Conservation (phyloP, 1,140 invertebrate species). For the Caenorhabditis briggsae region DNA sequence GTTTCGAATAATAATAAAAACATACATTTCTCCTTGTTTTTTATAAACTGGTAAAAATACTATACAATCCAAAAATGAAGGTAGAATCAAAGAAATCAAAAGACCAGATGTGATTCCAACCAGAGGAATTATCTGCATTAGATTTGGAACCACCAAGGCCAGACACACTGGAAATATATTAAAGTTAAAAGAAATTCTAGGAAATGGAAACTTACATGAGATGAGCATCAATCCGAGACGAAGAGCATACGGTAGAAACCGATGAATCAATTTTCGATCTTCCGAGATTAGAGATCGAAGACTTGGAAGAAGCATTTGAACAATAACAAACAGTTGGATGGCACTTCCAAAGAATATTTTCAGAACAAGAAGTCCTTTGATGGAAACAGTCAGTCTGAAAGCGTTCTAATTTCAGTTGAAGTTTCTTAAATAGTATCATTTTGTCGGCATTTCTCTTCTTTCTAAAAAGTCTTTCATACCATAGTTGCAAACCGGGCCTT, state of each 20-base stretch:
- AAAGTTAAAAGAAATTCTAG: background rate
- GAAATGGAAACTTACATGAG: background rate
- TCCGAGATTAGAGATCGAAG: slow-evolving; percentile 76
- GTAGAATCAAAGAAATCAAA: slow-evolving; percentile 69
- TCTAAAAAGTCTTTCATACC: no score
- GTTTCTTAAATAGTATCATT: no score
- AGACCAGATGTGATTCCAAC: slow-evolving; percentile 70
- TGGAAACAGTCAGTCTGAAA: slow-evolving; percentile 78
- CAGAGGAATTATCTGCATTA: slow-evolving; percentile 73
- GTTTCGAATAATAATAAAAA: no score
- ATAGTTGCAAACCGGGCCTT: no score
- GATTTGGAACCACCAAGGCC: slow-evolving; percentile 72
- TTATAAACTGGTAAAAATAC: slow-evolving; percentile 67
- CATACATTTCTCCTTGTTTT: slow-evolving; percentile 59
- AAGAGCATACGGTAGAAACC: slow-evolving; percentile 63
- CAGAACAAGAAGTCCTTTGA: slow-evolving; percentile 79
- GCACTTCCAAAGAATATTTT: slow-evolving; percentile 81
- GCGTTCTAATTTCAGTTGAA: slow-evolving; percentile 25
- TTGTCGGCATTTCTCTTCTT: no score
- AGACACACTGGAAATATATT: slow-evolving; percentile 67
- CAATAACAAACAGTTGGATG: slow-evolving; percentile 92
- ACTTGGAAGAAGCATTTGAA: slow-evolving; percentile 86
- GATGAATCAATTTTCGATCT: slow-evolving; percentile 79
- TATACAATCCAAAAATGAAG: slow-evolving; percentile 70
- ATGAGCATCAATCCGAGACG: slow-evolving; percentile 77